Percentiles rank a stretch among this genome's conserved stretches.
Conservation (phyloP, 2,113 vertebrate species). For the Malaclemys terrapin region DNA sequence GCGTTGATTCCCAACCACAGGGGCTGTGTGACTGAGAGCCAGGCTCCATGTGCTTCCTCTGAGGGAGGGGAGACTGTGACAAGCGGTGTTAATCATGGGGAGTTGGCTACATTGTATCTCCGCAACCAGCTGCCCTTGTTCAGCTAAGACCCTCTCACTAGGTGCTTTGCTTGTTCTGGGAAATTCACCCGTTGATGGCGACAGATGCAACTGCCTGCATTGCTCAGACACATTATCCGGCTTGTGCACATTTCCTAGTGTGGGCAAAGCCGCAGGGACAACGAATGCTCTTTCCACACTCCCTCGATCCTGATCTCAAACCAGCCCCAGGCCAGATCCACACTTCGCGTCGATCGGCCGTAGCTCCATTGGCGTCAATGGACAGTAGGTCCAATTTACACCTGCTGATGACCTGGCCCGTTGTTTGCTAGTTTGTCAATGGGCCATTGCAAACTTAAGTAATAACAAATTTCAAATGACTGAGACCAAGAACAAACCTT, state of each 20-base stretch:
- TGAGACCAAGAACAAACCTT: no score
- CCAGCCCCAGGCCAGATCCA: no score
- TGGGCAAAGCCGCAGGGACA: neutral
- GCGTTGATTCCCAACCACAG: no score
- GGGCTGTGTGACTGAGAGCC: no score
- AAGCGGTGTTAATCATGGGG: no score
- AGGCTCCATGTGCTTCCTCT: no score
- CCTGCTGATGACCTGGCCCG: neutral
- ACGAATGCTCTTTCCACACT: neutral
- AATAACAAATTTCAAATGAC: neutral
- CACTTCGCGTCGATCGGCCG: no score
- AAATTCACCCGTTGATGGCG: neutral
- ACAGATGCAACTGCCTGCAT: neutral
- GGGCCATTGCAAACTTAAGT: neutral
- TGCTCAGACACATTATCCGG: neutral
- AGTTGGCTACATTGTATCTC: neutral
- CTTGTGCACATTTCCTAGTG: neutral
- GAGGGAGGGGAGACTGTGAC: no score
- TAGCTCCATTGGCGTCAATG: neutral
- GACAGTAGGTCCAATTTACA: neutral
- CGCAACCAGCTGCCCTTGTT: neutral
- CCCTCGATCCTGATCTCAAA: neutral
- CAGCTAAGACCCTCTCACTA: neutral
- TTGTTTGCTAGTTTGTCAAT: neutral
- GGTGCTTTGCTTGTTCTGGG: neutral